Evolutionary conservation across 2,797 vertebrate species (phyloP).

Genomic region (Podargus strigoides): DNA sequence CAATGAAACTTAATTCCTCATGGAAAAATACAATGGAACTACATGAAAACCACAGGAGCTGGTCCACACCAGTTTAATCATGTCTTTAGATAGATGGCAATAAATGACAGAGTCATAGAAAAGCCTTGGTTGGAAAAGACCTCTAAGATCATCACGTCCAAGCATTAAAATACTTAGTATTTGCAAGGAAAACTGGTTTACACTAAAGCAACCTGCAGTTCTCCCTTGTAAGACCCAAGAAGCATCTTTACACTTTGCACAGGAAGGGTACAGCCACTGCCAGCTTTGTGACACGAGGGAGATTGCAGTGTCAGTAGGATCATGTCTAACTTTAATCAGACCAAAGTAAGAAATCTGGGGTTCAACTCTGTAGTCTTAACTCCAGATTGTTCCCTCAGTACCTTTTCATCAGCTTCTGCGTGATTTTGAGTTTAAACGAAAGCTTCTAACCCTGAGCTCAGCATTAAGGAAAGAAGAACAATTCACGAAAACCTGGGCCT

Average conservation of each 20-base stretch:
- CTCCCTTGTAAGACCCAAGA: not conserved
- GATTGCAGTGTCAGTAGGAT: not conserved
- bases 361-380: not conserved
- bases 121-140: too few species aligned
- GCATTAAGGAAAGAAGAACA: not conserved
- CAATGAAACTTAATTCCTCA: not conserved
- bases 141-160: too few species aligned
- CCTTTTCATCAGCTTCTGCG: not conserved
- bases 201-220: not conserved
- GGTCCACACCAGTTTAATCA: not conserved
- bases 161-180: too few species aligned
- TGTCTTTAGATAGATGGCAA: not conserved
- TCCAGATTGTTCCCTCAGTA: not conserved
- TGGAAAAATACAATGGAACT: not conserved
- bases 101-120: too few species aligned
- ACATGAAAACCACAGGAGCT: not conserved
- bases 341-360: not conserved
- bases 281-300: not conserved
- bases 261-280: not conserved
- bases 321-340: fast-evolving
- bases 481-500: not conserved
- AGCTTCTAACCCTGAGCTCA: not conserved
- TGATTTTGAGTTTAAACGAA: not conserved
- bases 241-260: not conserved
- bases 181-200: not conserved